These are phyloP conservation scores for Dermolepida albohirtum DNA, from an alignment of 2,888 invertebrate species.

Conservation along the genomic window DNA sequence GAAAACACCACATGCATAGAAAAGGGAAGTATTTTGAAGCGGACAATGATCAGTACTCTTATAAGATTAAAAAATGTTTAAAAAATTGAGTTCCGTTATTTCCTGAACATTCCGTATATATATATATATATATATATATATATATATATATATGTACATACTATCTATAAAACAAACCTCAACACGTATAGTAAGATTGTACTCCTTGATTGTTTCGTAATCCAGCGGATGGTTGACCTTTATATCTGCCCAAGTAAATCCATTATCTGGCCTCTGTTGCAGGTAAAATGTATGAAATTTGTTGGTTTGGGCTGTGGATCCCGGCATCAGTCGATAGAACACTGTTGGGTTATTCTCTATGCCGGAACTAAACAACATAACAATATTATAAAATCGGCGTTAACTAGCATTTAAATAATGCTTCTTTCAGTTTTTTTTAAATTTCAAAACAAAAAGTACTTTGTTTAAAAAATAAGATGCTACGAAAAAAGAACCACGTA, in stretches of 20 bases:
- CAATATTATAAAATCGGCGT: not conserved
- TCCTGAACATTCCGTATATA: too few species aligned
- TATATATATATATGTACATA: not conserved
- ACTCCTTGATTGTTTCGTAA: conserved; percentile 94
- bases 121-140: too few species aligned
- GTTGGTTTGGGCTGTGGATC: conserved; percentile 95
- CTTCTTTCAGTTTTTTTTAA: conserved; percentile 2
- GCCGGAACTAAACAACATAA: conserved; percentile 79
- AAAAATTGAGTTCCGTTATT: too few species aligned
- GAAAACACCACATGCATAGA: too few species aligned
- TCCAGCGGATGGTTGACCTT: conserved; percentile 96
- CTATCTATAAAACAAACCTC: conserved; percentile 75
- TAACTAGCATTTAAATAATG: not conserved
- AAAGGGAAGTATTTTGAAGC: too few species aligned
- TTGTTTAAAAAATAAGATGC: conserved; percentile 10
- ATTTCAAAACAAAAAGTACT: conserved; percentile 24
- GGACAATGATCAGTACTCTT: too few species aligned
- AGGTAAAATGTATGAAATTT: conserved; percentile 96
- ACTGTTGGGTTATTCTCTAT: conserved; percentile 97
- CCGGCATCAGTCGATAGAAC: conserved; percentile 95
- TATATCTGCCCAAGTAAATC: conserved; percentile 95
- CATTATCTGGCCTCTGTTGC: conserved; percentile 92
- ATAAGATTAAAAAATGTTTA: too few species aligned
- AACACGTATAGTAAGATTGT: conserved; percentile 94
- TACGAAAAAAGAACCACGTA: conserved; percentile 37